Percentiles rank a stretch among this genome's conserved stretches.
Conservation (phyloP, 2,888 invertebrate species). For the Pterostichus madidus region DNA sequence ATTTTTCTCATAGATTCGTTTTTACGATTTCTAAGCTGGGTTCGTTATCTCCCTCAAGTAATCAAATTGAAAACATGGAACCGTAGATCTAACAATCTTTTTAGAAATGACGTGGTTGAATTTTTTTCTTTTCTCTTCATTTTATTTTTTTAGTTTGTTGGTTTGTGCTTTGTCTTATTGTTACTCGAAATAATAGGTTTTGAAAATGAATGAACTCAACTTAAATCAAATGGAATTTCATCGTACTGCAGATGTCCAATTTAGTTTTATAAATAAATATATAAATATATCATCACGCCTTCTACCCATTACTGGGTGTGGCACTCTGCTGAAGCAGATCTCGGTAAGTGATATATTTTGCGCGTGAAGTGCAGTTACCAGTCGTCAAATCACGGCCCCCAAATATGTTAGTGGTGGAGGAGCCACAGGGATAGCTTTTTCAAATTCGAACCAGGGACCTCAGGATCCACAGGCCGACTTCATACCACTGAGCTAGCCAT, state of each 20-base stretch:
- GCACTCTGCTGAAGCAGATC: no score
- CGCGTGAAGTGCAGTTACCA: no score
- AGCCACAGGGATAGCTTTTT: no score
- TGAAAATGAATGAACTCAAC: constrained; percentile 3
- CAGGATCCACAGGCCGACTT: no score
- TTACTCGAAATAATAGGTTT: background rate
- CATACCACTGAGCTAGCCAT: no score
- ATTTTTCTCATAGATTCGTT: constrained; percentile 48
- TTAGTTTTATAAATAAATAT: no score
- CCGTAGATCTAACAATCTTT: constrained; percentile 45
- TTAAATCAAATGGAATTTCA: constrained; percentile 24
- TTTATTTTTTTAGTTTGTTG: constrained; percentile 4
- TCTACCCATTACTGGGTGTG: no score
- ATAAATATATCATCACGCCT: no score
- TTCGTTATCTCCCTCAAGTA: constrained; percentile 53
- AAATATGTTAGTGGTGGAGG: no score
- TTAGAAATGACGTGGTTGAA: constrained; percentile 22
- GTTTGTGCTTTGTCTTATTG: constrained; percentile 19
- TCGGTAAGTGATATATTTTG: no score
- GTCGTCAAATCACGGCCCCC: no score
- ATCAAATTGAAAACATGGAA: constrained; percentile 58
- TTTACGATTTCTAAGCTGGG: constrained; percentile 47
- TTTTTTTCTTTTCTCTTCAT: constrained; percentile 21
- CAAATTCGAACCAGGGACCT: no score
- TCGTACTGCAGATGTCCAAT: constrained; percentile 13